Base-by-base conservation (phyloP, 64 coral and sea anemone species). In the Acropora tenuis region DNA sequence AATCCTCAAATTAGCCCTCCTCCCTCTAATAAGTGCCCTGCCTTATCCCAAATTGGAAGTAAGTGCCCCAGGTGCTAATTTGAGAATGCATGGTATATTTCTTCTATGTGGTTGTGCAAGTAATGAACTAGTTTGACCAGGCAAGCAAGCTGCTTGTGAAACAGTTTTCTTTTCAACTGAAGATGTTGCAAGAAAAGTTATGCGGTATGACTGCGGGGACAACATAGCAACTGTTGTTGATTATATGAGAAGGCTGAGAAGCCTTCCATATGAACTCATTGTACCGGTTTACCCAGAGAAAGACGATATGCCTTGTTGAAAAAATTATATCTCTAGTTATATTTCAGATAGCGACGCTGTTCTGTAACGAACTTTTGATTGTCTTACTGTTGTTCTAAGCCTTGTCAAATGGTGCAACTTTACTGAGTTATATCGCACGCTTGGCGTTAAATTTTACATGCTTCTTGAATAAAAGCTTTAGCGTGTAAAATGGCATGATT, bases 281-380 rank as follows among this genome's bases (percentile, higher is more conserved):
- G 90, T 92, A 4, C 90, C 90, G 44, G 90, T 92, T 5, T 92
- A 92, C 46, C 90, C 90, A 66, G 80, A 86, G 43, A 77, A 86
- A 78, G 20, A 78, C 13, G 89, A 91, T 19, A 92, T 92, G 81
- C 47, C 30, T 30, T 30, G 30, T 30, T 30, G 30, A 30, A 30
- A 30, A 30, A 30, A 30, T 30, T 30, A 30, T 30, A 30, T 30
- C 30, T 30, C 30, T 30, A 30, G 30, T 30, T 30, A 30, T 30
- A 30, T 30, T 30, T 30, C 30, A 30, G 30, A 30, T 30, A 30
- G 30, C 30, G 30, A 30, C 30, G 30, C 30, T 30, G 30, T 30
- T 30, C 30, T 30, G 30, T 30, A 30, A 30, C 30, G 30, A 30
- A 30, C 30, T 30, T 30, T 30, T 30, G 30, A 30, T 30, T 30